phyloP scores from a whole-genome alignment of 2,888 invertebrate species.

The Apantesis nais region DNA sequence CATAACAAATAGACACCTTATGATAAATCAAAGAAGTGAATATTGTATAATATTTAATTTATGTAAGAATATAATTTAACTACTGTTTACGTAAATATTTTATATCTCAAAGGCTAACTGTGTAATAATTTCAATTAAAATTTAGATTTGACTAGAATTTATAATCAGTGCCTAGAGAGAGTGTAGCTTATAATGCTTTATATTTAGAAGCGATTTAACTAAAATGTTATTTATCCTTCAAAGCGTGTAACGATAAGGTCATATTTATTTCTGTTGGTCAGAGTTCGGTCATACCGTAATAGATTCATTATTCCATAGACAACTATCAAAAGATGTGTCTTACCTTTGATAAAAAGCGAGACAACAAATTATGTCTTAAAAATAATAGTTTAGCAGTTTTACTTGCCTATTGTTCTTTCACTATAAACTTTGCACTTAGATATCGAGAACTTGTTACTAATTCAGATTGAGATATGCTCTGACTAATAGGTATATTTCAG shows the following conservation, averaged over 20 bases:
- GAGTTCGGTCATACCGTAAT: neutral
- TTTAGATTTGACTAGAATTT: constrained; percentile 81
- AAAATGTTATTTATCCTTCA: constrained; percentile 19
- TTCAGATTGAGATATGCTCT: neutral
- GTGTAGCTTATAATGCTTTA: constrained; percentile 48
- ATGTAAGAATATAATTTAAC: constrained; percentile 53
- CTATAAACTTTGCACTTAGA: neutral
- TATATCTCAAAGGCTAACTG: constrained; percentile 60
- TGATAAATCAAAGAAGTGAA: constrained; percentile 54
- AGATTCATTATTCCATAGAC: neutral
- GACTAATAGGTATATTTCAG: constrained; percentile 6
- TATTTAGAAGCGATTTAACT: constrained; percentile 39
- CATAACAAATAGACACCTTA: constrained; percentile 67
- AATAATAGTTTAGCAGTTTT: neutral
- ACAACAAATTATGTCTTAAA: neutral
- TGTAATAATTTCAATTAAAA: constrained; percentile 65
- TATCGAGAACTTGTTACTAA: neutral
- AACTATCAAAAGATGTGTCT: no score
- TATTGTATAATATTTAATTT: constrained; percentile 48
- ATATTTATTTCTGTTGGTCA: neutral
- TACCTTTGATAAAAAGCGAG: neutral
- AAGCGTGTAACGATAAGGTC: neutral
- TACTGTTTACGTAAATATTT: constrained; percentile 50
- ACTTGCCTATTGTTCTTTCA: neutral
- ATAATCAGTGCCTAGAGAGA: constrained; percentile 69